Conservation (phyloP, 1,140 invertebrate species). For the Himalopsyche phryganea region DNA sequence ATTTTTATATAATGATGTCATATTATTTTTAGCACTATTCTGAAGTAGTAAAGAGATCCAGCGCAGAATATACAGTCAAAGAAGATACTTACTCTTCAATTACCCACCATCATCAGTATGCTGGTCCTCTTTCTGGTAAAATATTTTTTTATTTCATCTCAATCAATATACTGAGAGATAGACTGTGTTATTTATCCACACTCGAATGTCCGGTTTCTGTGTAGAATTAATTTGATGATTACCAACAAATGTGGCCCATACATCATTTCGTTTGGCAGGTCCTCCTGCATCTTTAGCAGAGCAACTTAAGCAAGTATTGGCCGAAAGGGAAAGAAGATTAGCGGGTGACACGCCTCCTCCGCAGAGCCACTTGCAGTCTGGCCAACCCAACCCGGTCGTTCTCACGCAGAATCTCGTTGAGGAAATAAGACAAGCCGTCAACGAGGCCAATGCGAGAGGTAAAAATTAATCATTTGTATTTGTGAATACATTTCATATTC, state of each 20-base stretch:
- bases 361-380: conserved; percentile 20
- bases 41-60: conserved; percentile 30
- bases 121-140: conserved; percentile 20
- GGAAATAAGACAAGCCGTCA: conserved; percentile 79
- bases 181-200: too few relatives aligned
- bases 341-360: conserved; percentile 30
- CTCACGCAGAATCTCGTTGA: conserved; percentile 75
- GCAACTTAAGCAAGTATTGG: conserved; percentile 77
- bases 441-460: conserved; percentile 79
- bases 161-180: too few relatives aligned
- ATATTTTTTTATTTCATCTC: too few relatives aligned
- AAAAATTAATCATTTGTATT: too few relatives aligned
- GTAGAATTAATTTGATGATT: too few relatives aligned
- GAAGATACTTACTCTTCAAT: conserved; percentile 32
- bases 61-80: conserved; percentile 32
- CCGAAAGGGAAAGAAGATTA: conserved; percentile 66
- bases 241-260: too few relatives aligned
- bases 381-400: conserved; percentile 44
- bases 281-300: conserved; percentile 73
- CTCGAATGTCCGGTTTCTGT: too few relatives aligned
- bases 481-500: too few relatives aligned
- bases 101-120: conserved; percentile 27
- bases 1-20: too few relatives aligned
- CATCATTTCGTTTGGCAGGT: conserved; percentile 45
- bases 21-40: conserved; percentile 32